Base-by-base conservation (phyloP, 2,797 vertebrate species). In the Mormyrops boulengeri region DNA sequence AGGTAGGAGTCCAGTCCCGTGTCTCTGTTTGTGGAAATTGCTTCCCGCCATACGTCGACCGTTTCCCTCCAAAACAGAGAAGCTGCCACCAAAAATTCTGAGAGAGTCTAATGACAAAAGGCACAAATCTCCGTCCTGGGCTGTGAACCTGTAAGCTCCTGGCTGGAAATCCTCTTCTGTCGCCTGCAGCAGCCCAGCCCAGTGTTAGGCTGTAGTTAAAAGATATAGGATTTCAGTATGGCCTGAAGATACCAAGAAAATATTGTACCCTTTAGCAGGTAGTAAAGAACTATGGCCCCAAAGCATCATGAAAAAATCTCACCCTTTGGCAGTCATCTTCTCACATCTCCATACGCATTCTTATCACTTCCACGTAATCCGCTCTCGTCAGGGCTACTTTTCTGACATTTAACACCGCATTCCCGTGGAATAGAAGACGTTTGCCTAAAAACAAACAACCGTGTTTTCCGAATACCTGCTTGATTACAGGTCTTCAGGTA, bases 401-500 rank as follows among this genome's bases (percentile, higher is more conserved):
- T 88, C 60, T 30, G 87, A 44, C 52, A 66, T 50, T 50, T 38
- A 49, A 88, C 19, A 88, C 57, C 60, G 44, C 62, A 66, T 60
- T 87, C 30, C 34, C 53, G 2, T 47, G 49, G 22, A 53, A 47
- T 14, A 8, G n/a, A 69, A 87, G 57, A 41, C 26, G 6, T 12
- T 49, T 8, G 8, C 60, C 57, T 34, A n/a, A 66, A 88, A 12
- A 88, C 87, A 88, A 69, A 30, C 53, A 57, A 41, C 57, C 11
- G 12, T 47, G 60, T 22, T 88, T 66, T 49, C 41, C 9, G 41
- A 88, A 88, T 88, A 30, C 41, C 60, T 88, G 11, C 44, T 50
- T 88, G 87, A 88, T 88, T 88, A 88, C 2, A 9, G 87, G 87
- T 66, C 85, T 87, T 52, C 49, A 41, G 85, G 85, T 38, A 60